Base-by-base conservation (phyloP, 2,888 invertebrate species). In the Leptinotarsa tumamoca region DNA sequence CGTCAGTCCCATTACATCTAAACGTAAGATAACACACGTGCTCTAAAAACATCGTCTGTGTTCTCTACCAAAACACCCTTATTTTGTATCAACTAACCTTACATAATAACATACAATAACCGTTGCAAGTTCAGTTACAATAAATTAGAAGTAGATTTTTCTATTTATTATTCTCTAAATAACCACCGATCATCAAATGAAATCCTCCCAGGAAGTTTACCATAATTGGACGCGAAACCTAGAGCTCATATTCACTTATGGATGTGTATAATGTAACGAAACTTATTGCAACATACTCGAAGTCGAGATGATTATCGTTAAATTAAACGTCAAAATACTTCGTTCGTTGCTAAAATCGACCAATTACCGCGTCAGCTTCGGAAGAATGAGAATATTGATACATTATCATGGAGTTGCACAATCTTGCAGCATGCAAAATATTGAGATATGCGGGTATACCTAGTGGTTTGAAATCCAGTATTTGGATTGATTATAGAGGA, bases 321-420 rank as follows among this genome's bases (percentile, higher is more conserved):
- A 73, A 72, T 71, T 71, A 66, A 75, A 75, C 73, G 77, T 77
- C 68, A 73, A 73, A 75, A 67, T 76, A 54, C 52, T 49, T 33
- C 51, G 54, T 66, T 54, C 61, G 67, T 72, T 63, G 70, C 73
- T 77, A 68, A 77, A 70, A 72, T 23, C 66, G 54, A 70, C 72
- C 77, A 77, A 77, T 77, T 74, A 77, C 67, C 23, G 71, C 61
- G 52, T 56, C 58, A 69, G 69, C 66, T 54, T 56, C 54, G 66
- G 58, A 56, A 51, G 61, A 67, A 68, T 68, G n/a, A 52, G 70
- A 73, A 72, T 73, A 73, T 67, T 33, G 68, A 66, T 67, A 54
- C 50, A 33, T 68, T 74, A 71, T 63, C 49, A 63, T 23, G 58
- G 10, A 51, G 67, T 68, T 68, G 68, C 61, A 58, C 68, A 68